Evolutionary conservation across 2,888 invertebrate genomes (phyloP).

Genomic region (Oscheius sp.): DNA sequence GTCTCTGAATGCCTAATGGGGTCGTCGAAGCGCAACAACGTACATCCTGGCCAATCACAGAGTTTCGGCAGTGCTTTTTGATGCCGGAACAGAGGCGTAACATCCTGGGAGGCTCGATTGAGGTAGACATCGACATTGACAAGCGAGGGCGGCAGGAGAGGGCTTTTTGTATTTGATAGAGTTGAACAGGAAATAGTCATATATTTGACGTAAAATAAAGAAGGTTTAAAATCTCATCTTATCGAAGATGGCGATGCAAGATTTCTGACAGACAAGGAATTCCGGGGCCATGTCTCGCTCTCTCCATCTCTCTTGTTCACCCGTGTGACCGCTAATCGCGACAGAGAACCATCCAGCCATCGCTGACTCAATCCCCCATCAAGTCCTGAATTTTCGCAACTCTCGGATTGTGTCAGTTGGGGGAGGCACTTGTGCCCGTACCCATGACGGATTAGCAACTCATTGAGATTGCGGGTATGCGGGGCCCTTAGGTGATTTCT

Average conservation of each 20-base stretch:
- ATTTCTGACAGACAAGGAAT: neutral
- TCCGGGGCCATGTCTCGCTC: neutral
- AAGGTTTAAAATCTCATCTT: too few species aligned
- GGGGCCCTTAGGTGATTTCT: slow-evolving; percentile 14
- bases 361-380: neutral
- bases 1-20: slow-evolving; percentile 20
- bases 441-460: slow-evolving; percentile 13
- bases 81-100: slow-evolving; percentile 15
- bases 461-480: neutral
- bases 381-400: neutral
- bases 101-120: slow-evolving; percentile 16
- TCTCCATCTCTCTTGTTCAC: too few species aligned
- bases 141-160: neutral
- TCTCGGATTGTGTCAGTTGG: neutral
- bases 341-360: neutral
- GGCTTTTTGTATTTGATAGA: too few species aligned
- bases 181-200: too few species aligned
- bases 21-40: neutral
- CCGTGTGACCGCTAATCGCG: neutral
- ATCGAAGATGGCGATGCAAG: neutral
- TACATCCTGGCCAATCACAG: slow-evolving; percentile 15
- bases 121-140: slow-evolving; percentile 17
- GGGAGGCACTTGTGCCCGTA: neutral
- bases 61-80: slow-evolving; percentile 13
- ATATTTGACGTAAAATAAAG: too few species aligned